These are phyloP conservation scores for Anoplius nigerrimus DNA, from an alignment of 2,888 invertebrate species.

Conservation along the genomic window DNA sequence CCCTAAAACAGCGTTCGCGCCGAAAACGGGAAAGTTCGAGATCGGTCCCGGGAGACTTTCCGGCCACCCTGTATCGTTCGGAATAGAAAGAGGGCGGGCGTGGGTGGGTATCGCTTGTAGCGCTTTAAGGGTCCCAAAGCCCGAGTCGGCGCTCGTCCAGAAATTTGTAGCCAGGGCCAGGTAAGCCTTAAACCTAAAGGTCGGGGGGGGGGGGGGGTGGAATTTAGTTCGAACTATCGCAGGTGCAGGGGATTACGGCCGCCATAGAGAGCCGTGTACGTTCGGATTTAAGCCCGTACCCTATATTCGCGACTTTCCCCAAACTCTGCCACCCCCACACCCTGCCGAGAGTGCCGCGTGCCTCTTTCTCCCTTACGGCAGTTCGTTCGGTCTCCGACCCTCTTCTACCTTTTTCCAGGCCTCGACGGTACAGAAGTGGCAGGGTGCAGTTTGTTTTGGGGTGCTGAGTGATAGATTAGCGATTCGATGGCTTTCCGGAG, in stretches of 20 bases:
- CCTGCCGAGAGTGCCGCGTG: neutral
- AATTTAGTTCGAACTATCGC: conserved; percentile 48
- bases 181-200: conserved; percentile 43
- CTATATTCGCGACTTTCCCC: conserved; percentile 14
- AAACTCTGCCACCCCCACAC: neutral
- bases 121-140: conserved; percentile 35
- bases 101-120: conserved; percentile 37
- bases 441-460: too few relatives aligned
- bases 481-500: too few relatives aligned
- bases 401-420: too few relatives aligned
- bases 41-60: neutral
- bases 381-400: neutral
- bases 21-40: too few relatives aligned
- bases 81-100: conserved; percentile 11
- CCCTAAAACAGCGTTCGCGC: too few relatives aligned
- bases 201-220: conserved; percentile 20
- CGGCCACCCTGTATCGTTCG: too few relatives aligned
- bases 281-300: conserved; percentile 28
- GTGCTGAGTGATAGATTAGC: too few relatives aligned
- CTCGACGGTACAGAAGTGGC: too few relatives aligned
- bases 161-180: conserved; percentile 41
- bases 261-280: conserved; percentile 22
- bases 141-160: conserved; percentile 41
- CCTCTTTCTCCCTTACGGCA: neutral
- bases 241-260: conserved; percentile 46